Conservation (phyloP, 2,797 vertebrate species). For the Acanthornis magna region DNA sequence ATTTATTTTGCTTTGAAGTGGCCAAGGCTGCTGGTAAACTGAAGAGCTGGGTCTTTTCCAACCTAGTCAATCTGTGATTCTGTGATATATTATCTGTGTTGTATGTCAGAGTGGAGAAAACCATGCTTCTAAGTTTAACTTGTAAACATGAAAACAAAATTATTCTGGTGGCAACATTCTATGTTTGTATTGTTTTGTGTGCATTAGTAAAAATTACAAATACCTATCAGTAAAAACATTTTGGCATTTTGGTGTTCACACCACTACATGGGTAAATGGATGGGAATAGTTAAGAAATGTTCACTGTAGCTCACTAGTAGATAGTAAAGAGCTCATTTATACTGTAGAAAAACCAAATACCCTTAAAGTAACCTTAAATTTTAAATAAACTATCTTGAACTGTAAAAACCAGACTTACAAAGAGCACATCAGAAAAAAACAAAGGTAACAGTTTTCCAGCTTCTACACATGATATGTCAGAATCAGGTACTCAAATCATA, state of each 20-base stretch:
- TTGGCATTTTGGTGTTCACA: neutral
- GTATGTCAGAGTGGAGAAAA: neutral
- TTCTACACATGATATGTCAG: neutral
- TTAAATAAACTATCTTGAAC: neutral
- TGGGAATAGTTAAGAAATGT: neutral
- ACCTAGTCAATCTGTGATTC: no score
- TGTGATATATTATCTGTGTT: neutral
- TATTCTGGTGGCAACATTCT: neutral
- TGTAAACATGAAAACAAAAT: neutral
- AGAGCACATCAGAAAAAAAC: neutral
- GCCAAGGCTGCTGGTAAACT: neutral
- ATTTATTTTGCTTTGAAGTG: neutral
- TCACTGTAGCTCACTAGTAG: neutral
- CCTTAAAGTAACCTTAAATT: neutral
- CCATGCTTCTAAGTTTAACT: neutral
- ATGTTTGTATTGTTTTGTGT: neutral
- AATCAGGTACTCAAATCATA: neutral
- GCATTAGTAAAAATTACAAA: neutral
- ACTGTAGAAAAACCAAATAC: neutral
- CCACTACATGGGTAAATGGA: neutral
- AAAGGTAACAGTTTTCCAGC: neutral
- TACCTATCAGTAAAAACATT: neutral
- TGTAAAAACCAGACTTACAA: neutral
- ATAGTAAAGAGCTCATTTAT: neutral
- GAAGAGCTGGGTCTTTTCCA: neutral